Percentiles rank a stretch among this genome's conserved stretches.
Conservation (phyloP, 1,140 invertebrate genomes). For the Hylyphantes graminicola region DNA sequence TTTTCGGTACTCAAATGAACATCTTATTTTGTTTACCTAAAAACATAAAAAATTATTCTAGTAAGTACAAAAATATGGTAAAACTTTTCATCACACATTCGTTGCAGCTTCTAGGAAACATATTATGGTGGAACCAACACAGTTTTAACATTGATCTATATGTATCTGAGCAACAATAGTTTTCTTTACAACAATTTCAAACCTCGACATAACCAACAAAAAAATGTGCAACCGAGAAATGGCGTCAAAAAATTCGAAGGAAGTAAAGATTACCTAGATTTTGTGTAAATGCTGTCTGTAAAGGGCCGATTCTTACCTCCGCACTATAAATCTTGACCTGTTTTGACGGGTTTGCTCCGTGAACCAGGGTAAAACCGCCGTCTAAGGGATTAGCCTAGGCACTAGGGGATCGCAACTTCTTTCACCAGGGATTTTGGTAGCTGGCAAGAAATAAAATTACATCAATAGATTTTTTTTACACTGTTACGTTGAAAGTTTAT, state of each 20-base stretch:
- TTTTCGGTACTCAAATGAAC: too few species aligned
- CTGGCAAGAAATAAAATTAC: constrained; percentile 30
- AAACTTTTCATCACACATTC: too few species aligned
- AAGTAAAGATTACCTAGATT: constrained; percentile 50
- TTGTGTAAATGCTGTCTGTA: constrained; percentile 48
- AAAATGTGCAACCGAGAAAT: background rate
- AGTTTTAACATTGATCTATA: too few species aligned
- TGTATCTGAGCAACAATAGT: too few species aligned
- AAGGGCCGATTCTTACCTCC: constrained; percentile 6
- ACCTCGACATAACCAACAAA: too few species aligned
- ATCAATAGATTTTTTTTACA: constrained; percentile 10
- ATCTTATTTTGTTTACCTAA: too few species aligned
- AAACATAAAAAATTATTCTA: too few species aligned
- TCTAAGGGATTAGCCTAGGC: constrained; percentile 25
- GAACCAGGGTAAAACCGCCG: constrained; percentile 32
- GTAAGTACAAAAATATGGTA: too few species aligned
- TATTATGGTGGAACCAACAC: too few species aligned
- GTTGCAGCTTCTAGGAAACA: too few species aligned
- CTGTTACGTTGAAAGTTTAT: background rate
- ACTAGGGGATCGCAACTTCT: constrained; percentile 34
- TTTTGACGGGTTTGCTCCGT: constrained; percentile 39
- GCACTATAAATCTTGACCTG: constrained; percentile 44
- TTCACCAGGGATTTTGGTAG: constrained; percentile 9
- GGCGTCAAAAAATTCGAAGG: constrained; percentile 4
- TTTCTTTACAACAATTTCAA: too few species aligned